Evolutionary conservation across 2,888 invertebrate species (phyloP), one percentile per base, ranked within the genome.

Genomic region (Icerya purchasi): DNA sequence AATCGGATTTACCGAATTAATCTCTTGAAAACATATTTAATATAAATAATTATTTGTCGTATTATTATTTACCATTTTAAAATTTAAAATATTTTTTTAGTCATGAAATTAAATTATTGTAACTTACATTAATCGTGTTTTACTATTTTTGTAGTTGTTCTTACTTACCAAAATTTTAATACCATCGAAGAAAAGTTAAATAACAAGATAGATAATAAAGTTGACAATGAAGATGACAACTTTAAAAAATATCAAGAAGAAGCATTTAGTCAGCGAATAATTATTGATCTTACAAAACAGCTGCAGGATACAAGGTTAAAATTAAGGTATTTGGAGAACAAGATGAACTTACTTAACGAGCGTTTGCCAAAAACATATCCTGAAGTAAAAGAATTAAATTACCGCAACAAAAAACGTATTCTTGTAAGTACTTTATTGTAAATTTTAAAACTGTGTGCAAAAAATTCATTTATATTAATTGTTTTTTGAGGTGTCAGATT

Each of bases 381-480:
- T 0, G 83, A 86, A 70, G 93, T 97, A 0, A 86, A 85, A 70
- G 92, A 90, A 70, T 76, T 92, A 19, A 92, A 91, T 66, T 93
- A 93, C 70, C 84, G 89, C 68, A 84, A 86, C 65, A 79, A 96
- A 60, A 94, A 90, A 71, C 78, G 97, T 65, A 92, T 98, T 68
- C 74, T 97, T 74, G 88, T 92, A 69, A 73, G 74, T 68, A n/a
- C n/a, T n/a, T n/a, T n/a, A n/a, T n/a, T n/a, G n/a, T n/a, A n/a
- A n/a, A n/a, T n/a, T n/a, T n/a, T n/a, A n/a, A n/a, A n/a, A n/a
- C n/a, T n/a, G n/a, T n/a, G n/a, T n/a, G n/a, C n/a, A n/a, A n/a
- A n/a, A n/a, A n/a, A 18, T 55, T 20, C 36, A 25, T 49, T 8
- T 18, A 50, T 19, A 14, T 1, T n/a, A n/a, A n/a, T n/a, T n/a